A percentile compares a stretch with the other conserved stretches of the same genome.
Conservation (phyloP, 1,140 invertebrate genomes). For the Drosophila kanapiae region DNA sequence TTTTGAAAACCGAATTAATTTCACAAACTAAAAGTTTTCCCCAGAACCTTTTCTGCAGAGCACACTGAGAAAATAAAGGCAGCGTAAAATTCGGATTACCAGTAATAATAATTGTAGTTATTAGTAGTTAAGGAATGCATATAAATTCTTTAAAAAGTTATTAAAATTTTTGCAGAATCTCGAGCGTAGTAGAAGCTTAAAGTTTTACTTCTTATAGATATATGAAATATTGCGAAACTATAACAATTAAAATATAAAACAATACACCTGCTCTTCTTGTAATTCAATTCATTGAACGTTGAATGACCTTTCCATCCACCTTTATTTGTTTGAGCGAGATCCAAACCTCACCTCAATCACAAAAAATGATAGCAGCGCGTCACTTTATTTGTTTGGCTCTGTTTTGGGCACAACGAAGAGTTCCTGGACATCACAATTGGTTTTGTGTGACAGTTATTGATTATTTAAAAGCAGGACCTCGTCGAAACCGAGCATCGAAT, state of each 20-base stretch:
- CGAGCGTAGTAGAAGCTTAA: no score
- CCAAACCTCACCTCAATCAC: constrained; percentile 59
- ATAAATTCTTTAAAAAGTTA: no score
- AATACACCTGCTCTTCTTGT: not conserved
- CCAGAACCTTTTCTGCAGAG: not conserved
- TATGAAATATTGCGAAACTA: no score
- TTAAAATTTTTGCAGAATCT: no score
- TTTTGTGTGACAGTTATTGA: constrained; percentile 72
- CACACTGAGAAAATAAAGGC: not conserved
- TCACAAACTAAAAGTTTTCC: constrained; percentile 2
- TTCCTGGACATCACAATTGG: constrained; percentile 36
- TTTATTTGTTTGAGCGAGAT: constrained; percentile 26
- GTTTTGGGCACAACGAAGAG: constrained; percentile 46
- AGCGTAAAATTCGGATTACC: not conserved
- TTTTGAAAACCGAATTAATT: constrained; percentile 18
- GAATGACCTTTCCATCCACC: constrained; percentile 34
- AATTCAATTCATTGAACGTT: constrained; percentile 45
- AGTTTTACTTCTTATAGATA: no score
- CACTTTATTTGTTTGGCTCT: constrained; percentile 42
- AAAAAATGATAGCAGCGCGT: constrained; percentile 52
- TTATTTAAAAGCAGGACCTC: constrained; percentile 57
- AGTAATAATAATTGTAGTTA: no score
- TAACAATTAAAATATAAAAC: not conserved
- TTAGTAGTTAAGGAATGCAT: no score
- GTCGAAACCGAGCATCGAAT: constrained; percentile 4